Evolutionary conservation across 2,888 invertebrate species (phyloP).

Genomic region (Oconnorella tubifera): DNA sequence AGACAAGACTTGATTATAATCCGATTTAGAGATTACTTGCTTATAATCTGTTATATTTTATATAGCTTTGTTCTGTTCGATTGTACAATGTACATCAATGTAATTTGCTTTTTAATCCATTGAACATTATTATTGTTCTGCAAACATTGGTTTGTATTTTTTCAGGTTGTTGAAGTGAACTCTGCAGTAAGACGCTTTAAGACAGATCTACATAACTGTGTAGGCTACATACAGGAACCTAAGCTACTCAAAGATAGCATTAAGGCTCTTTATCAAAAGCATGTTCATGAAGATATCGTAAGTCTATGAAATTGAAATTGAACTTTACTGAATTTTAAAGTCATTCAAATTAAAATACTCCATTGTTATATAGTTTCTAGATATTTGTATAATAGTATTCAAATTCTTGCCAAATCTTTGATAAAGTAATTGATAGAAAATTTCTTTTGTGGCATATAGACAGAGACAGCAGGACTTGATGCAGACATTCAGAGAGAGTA

Average conservation of each 20-base stretch:
- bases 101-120: too few relatives aligned
- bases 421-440: too few relatives aligned
- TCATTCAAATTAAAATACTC: slow-evolving; percentile 3
- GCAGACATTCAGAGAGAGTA: slow-evolving; percentile 59
- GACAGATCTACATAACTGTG: slow-evolving; percentile 75
- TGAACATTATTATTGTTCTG: too few relatives aligned
- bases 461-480: slow-evolving; percentile 55
- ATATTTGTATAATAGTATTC: too few relatives aligned
- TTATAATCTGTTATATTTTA: too few relatives aligned
- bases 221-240: slow-evolving; percentile 74
- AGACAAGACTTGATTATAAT: too few relatives aligned
- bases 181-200: slow-evolving; percentile 69
- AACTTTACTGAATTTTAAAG: background rate
- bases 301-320: slow-evolving; percentile 35
- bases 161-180: slow-evolving; percentile 54
- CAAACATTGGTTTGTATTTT: too few relatives aligned
- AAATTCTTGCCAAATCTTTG: slow-evolving; percentile 2
- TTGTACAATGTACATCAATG: too few relatives aligned
- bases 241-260: slow-evolving; percentile 62
- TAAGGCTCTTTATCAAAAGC: slow-evolving; percentile 57
- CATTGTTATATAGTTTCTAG: too few relatives aligned
- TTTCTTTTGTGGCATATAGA: slow-evolving; percentile 33
- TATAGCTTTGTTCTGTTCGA: too few relatives aligned
- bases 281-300: slow-evolving; percentile 57
- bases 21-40: too few relatives aligned